Conservation (phyloP, 2,888 invertebrate species). For the Trichopoda pennipes region DNA sequence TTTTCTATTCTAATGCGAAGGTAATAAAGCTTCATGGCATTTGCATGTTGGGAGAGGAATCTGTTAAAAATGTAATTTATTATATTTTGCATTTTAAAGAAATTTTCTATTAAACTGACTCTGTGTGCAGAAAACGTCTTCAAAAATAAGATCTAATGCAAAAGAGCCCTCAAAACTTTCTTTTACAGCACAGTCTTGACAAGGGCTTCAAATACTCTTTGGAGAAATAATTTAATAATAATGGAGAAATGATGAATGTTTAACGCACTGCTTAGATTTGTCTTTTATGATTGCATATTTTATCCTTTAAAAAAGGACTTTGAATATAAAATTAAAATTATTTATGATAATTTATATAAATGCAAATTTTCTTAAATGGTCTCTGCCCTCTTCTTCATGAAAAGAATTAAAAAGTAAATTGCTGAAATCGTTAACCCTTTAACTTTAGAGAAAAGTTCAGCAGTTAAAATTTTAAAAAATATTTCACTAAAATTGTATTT, state of each 20-base stretch:
- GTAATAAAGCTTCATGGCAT: conserved; percentile 74
- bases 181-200: conserved; percentile 74
- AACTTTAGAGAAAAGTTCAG: too few species aligned
- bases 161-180: conserved; percentile 77
- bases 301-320: conserved; percentile 74
- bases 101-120: conserved; percentile 71
- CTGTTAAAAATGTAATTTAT: conserved; percentile 73
- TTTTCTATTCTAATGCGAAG: conserved; percentile 2
- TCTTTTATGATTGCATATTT: conserved; percentile 74
- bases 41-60: conserved; percentile 72
- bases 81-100: conserved; percentile 77
- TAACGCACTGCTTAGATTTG: conserved; percentile 75
- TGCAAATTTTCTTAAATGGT: conserved; percentile 71
- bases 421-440: too few species aligned
- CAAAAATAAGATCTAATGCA: conserved; percentile 77
- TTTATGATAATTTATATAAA: conserved; percentile 73
- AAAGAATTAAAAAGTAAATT: conserved; percentile 68
- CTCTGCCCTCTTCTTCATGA: conserved; percentile 69
- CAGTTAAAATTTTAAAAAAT: too few species aligned
- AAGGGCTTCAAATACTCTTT: conserved; percentile 73
- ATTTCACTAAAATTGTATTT: too few species aligned
- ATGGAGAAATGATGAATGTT: conserved; percentile 71
- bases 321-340: conserved; percentile 73
- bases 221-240: conserved; percentile 73
- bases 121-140: conserved; percentile 71